These are phyloP conservation scores for Gymnobelideus leadbeateri DNA, from an alignment of 2,113 vertebrate species.

Conservation along the genomic window DNA sequence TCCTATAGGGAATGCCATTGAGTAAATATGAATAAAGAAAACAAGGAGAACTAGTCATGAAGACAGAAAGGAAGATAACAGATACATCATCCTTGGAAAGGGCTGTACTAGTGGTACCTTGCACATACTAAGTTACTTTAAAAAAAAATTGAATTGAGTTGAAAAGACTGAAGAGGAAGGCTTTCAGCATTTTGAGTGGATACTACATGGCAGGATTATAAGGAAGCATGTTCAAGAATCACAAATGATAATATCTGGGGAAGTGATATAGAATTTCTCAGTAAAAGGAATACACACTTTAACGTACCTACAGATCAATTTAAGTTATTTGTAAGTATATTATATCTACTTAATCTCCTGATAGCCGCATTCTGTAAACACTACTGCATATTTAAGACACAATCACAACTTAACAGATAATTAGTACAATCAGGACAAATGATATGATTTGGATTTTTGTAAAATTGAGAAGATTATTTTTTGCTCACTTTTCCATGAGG, in stretches of 20 bases:
- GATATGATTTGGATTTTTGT: constrained; percentile 22
- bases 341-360: neutral
- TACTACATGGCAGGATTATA: neutral
- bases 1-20: neutral
- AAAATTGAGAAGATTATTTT: constrained; percentile 19
- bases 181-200: neutral
- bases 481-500: constrained; percentile 36
- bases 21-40: neutral
- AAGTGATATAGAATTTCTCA: neutral
- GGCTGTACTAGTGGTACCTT: neutral
- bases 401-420: neutral
- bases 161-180: neutral
- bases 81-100: neutral
- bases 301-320: neutral
- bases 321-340: neutral
- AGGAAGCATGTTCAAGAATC: neutral
- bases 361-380: neutral
- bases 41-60: neutral
- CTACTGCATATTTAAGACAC: neutral
- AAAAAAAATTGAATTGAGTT: neutral
- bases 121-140: neutral
- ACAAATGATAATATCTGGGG: neutral
- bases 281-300: neutral
- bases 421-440: neutral
- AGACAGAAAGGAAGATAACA: neutral